phyloP scores from a whole-genome alignment of 2,888 invertebrate genomes.

The Stenurella melanura region DNA sequence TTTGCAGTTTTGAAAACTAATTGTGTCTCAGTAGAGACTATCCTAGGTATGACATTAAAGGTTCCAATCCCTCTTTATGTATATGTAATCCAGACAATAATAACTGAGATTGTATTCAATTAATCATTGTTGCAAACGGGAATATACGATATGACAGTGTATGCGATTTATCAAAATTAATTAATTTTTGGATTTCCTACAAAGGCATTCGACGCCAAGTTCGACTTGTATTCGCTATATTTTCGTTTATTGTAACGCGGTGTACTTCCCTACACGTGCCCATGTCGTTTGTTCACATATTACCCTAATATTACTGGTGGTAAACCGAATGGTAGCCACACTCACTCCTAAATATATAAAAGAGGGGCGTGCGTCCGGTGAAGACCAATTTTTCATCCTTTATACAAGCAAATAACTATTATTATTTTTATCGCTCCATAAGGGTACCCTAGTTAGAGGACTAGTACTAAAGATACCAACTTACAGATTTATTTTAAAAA shows the following conservation, averaged over 20 bases:
- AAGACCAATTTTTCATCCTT: constrained; percentile 18
- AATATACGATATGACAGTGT: neutral
- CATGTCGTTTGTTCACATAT: constrained; percentile 24
- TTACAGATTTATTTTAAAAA: no score
- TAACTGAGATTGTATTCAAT: neutral
- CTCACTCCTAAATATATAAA: constrained; percentile 39
- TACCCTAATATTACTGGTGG: constrained; percentile 48
- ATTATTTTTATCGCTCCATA: neutral
- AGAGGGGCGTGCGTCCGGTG: constrained; percentile 21
- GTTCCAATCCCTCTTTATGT: no score
- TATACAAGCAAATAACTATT: constrained; percentile 2
- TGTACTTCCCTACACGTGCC: constrained; percentile 31
- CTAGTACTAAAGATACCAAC: no score
- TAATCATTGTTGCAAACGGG: neutral
- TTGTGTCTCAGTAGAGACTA: no score
- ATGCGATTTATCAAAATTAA: neutral
- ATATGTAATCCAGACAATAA: no score
- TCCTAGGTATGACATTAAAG: no score
- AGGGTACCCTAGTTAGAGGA: no score
- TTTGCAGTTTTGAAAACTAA: no score
- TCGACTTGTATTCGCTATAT: constrained; percentile 5
- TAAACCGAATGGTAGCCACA: constrained; percentile 49
- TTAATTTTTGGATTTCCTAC: neutral
- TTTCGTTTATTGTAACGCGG: constrained; percentile 4
- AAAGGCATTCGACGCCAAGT: neutral